Conservation (phyloP, 2,888 invertebrate species). For the Orgyia antiqua region DNA sequence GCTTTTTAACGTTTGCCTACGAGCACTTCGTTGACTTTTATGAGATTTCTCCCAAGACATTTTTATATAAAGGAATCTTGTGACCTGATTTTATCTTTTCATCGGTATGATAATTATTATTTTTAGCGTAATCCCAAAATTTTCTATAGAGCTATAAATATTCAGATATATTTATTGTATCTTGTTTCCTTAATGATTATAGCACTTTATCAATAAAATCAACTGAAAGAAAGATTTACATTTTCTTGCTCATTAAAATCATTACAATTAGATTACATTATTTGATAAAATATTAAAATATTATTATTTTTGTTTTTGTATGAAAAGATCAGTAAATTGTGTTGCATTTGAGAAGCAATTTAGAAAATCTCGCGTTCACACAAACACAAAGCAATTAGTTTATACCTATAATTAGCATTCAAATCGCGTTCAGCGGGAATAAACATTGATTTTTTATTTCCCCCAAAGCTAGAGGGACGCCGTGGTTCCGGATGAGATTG, state of each 20-base stretch:
- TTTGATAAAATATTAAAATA: too few relatives aligned
- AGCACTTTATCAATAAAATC: slow-evolving; percentile 6
- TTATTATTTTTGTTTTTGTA: too few relatives aligned
- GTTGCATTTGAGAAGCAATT: slow-evolving; percentile 37
- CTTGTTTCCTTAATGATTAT: too few relatives aligned
- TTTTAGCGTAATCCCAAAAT: slow-evolving; percentile 7
- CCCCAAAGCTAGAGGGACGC: slow-evolving; percentile 65
- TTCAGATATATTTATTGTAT: too few relatives aligned
- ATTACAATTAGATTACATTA: too few relatives aligned
- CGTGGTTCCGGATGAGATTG: slow-evolving; percentile 51
- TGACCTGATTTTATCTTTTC: slow-evolving; percentile 44
- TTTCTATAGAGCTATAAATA: slow-evolving; percentile 15
- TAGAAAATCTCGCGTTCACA: slow-evolving; percentile 49
- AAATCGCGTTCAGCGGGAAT: slow-evolving; percentile 66
- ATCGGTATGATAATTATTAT: slow-evolving; percentile 50
- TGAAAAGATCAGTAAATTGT: too few relatives aligned
- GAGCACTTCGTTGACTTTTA: slow-evolving; percentile 65
- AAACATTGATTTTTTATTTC: slow-evolving; percentile 77
- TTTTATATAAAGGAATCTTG: slow-evolving; percentile 49
- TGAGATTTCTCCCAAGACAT: slow-evolving; percentile 60
- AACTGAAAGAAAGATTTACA: slow-evolving; percentile 2
- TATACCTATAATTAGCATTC: slow-evolving; percentile 71
- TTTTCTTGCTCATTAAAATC: slow-evolving; percentile 11
- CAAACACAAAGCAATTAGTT: slow-evolving; percentile 70
- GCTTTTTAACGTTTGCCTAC: slow-evolving; percentile 73